phyloP scores from a whole-genome alignment of 2,113 vertebrate genomes.

The Hippolais icterina region DNA sequence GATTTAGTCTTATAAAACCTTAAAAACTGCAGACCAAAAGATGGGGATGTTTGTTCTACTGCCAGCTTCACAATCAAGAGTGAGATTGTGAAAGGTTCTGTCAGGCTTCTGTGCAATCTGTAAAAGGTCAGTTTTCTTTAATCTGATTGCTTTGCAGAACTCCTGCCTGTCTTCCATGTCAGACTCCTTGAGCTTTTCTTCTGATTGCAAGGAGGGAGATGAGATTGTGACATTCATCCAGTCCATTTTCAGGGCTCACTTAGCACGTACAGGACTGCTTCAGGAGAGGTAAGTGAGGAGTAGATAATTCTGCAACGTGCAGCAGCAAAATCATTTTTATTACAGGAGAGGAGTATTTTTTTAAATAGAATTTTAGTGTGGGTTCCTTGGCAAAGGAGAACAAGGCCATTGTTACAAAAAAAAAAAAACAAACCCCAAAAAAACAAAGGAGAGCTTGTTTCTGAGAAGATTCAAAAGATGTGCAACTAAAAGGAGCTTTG shows the following conservation, averaged over 20 bases:
- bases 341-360: background rate
- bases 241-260: conserved; percentile 84
- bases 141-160: conserved; percentile 59
- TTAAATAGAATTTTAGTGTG: background rate
- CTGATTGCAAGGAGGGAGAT: conserved; percentile 22
- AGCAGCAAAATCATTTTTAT: background rate
- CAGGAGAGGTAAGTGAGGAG: conserved; percentile 71
- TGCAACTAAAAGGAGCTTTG: background rate
- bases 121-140: background rate
- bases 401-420: background rate
- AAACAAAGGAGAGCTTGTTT: background rate
- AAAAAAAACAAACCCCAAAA: too few species aligned
- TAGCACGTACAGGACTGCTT: conserved; percentile 64
- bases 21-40: background rate
- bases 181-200: background rate
- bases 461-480: background rate
- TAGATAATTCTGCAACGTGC: background rate
- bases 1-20: background rate
- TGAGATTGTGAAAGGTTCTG: background rate
- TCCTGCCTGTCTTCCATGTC: background rate
- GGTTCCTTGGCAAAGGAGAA: background rate
- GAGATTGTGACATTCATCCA: conserved; percentile 78
- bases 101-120: background rate
- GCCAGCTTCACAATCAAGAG: background rate
- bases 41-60: background rate